Evolutionary conservation across 2,888 invertebrate species (phyloP), one percentile per base, ranked within the genome.

Genomic region (Leptinotarsa rubiginosa): DNA sequence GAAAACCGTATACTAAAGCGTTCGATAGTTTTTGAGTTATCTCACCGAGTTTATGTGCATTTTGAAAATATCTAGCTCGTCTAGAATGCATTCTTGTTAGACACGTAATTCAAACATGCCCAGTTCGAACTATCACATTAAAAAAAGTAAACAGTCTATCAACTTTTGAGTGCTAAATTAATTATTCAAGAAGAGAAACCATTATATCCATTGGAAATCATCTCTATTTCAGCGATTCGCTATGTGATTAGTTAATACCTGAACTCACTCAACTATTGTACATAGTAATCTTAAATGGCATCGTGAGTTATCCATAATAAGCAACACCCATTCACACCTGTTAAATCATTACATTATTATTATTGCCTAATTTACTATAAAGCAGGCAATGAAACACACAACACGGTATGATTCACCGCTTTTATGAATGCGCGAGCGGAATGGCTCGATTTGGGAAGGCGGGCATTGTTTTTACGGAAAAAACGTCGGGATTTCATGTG

Each of bases 291-390:
- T 66, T 66, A 66, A 74, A 74, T 74, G 73, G 73, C 69, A 74
- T 70, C 73, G 54, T 70, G 73, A 70, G 70, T 66, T 41, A 16
- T 31, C 62, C 62, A n/a, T 41, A 62, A 62, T 62, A 62, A 62
- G 62, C 72, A 75, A 78, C 77, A 77, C 77, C 72, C 80, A 79
- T 79, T 80, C 77, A 75, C 79, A 82, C 81, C 80, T 80, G 82
- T 78, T 81, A 62, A 62, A 62, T 62, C 41, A 62, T 62, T 62
- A 62, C 62, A 62, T 62, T 62, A 62, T 69, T 69, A 31, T 62
- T 25, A 62, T 69, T 69, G 69, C 69, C 69, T 47, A 69, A 69
- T 69, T 69, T 56, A 56, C 69, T 56, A 69, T 69, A 59, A 59
- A 69, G 52, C 69, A 47, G 59, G 69, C 69, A 47, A 69, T 69